Percentiles rank a stretch among this genome's conserved stretches.
Evolutionary conservation across 2,113 vertebrate species (phyloP).

Genomic region (Grantiella picta): DNA sequence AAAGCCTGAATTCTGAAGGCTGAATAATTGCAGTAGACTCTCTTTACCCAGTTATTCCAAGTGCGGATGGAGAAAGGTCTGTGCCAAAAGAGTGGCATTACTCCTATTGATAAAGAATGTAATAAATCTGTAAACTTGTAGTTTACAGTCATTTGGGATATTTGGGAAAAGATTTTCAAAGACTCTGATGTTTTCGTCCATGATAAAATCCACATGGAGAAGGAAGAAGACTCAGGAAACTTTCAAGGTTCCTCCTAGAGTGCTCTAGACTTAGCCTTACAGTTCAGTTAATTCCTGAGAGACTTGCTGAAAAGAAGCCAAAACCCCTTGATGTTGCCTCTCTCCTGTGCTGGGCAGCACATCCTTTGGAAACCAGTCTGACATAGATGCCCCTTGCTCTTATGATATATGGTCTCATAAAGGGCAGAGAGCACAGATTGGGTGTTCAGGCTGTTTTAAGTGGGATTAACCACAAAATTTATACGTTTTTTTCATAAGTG

Average conservation of each 20-base stretch:
- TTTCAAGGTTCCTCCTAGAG: neutral
- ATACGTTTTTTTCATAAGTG: neutral
- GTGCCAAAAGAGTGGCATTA: neutral
- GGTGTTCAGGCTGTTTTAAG: neutral
- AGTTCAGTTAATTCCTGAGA: neutral
- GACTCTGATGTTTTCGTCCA: neutral
- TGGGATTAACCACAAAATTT: neutral
- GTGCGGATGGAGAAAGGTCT: neutral
- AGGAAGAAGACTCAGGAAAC: neutral
- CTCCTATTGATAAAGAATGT: neutral
- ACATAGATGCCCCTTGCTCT: neutral
- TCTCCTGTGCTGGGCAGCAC: neutral
- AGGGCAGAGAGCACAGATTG: neutral
- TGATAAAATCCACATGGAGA: neutral
- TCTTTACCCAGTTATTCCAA: neutral
- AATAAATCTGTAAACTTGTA: neutral
- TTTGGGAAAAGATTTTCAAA: neutral
- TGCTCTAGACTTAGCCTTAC: neutral
- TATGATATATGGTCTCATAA: neutral
- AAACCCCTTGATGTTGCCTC: neutral
- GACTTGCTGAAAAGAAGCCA: neutral
- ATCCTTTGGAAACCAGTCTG: neutral
- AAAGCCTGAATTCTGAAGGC: neutral
- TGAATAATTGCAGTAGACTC: neutral
- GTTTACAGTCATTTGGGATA: neutral